A percentile compares a stretch with the other conserved stretches of the same genome.
Conservation (phyloP, 2,113 vertebrate genomes). For the Malurus melanocephalus region DNA sequence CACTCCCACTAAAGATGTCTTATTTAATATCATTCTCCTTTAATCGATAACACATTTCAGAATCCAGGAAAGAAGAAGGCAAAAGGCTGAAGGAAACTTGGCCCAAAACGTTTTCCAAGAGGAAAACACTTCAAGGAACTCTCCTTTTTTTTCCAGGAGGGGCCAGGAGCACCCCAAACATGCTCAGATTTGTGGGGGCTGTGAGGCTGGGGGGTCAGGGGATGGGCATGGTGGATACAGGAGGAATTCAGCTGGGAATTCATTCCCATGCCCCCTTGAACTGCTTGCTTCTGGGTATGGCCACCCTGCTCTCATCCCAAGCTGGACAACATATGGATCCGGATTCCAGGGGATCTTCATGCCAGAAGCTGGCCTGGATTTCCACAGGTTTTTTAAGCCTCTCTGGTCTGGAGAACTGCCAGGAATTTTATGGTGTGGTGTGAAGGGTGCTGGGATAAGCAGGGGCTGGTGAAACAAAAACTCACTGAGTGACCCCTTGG, state of each 20-base stretch:
- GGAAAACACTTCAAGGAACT: background rate
- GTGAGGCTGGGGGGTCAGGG: background rate
- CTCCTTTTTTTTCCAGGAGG: background rate
- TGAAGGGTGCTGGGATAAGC: background rate
- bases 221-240: background rate
- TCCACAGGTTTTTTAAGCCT: background rate
- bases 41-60: background rate
- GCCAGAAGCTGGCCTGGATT: background rate
- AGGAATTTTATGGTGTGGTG: background rate
- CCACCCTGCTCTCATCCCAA: background rate
- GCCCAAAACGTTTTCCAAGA: background rate
- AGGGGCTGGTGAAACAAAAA: background rate
- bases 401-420: background rate
- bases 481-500: background rate
- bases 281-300: background rate
- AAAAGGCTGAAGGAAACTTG: background rate
- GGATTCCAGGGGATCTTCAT: background rate
- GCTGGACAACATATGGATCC: background rate
- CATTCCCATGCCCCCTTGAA: background rate
- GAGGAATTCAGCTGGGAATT: background rate
- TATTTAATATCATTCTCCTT: background rate
- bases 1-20: background rate
- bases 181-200: background rate
- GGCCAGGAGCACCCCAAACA: background rate
- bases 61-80: no score